Conservation (phyloP, 2,797 vertebrate genomes). For the Lepilemur ruficaudatus region DNA sequence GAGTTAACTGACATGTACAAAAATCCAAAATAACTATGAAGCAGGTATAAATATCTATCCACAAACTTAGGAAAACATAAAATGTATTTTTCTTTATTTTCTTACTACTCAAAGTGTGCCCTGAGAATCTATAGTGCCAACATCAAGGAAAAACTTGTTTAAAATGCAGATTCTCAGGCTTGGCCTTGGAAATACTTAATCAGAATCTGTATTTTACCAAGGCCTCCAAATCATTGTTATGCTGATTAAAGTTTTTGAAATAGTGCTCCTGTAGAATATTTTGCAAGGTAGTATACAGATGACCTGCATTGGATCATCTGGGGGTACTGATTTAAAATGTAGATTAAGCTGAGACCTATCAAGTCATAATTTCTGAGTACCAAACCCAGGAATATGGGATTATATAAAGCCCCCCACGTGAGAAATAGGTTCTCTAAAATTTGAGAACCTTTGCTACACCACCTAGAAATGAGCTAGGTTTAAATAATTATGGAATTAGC, state of each 20-base stretch:
- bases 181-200: not conserved
- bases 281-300: not conserved
- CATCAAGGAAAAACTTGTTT: not conserved
- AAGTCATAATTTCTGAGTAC: not conserved
- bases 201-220: not conserved
- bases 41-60: not conserved
- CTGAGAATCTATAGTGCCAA: not conserved
- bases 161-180: not conserved
- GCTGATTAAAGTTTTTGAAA: not conserved
- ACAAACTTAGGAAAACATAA: not conserved
- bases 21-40: not conserved
- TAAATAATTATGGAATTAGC: not conserved
- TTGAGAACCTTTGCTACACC: not conserved
- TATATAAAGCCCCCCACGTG: not conserved
- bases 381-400: not conserved
- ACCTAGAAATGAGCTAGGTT: not conserved
- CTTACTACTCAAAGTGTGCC: not conserved
- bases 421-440: not conserved
- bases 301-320: not conserved
- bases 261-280: not conserved
- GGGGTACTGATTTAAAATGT: not conserved
- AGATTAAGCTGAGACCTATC: not conserved
- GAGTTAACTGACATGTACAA: not conserved
- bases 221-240: fast-evolving
- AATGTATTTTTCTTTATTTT: not conserved